These are phyloP conservation scores for Ophion obscuratus DNA, from an alignment of 2,888 invertebrate species.

Conservation along the genomic window DNA sequence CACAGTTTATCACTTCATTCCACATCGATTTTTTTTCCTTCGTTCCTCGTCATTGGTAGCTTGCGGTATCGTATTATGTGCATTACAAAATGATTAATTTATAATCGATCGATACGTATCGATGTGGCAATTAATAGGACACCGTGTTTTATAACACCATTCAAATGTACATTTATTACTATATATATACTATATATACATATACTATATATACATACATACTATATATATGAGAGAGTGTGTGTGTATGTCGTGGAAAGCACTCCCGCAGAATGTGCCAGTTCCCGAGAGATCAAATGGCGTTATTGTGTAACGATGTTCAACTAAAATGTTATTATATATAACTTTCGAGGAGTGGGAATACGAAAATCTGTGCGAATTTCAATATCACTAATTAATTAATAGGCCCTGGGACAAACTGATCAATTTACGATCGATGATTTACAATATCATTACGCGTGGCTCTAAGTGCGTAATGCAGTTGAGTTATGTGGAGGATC, in stretches of 20 bases:
- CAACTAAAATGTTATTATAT: constrained; percentile 10
- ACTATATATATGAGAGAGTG: too few relatives aligned
- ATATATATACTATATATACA: too few relatives aligned
- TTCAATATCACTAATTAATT: constrained; percentile 52
- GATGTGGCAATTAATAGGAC: constrained; percentile 54
- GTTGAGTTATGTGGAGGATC: constrained; percentile 21
- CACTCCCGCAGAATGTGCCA: constrained; percentile 50
- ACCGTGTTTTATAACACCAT: constrained; percentile 39
- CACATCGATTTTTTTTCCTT: constrained; percentile 12
- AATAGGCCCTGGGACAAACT: constrained; percentile 38
- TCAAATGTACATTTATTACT: too few relatives aligned
- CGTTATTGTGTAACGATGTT: constrained; percentile 8
- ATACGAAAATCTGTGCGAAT: constrained; percentile 12
- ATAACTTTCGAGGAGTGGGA: neutral
- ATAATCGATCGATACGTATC: constrained; percentile 55
- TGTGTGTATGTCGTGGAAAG: neutral
- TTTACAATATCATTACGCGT: constrained; percentile 52
- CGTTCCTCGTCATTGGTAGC: neutral
- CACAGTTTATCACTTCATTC: constrained; percentile 42
- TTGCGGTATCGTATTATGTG: constrained; percentile 13
- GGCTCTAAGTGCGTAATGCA: constrained; percentile 15
- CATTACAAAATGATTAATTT: constrained; percentile 58
- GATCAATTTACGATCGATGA: constrained; percentile 56
- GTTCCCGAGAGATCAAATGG: constrained; percentile 44
- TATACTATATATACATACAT: too few relatives aligned